A percentile compares a stretch with the other conserved stretches of the same genome.
phyloP scores from a whole-genome alignment of 2,888 invertebrate species.

The Spilarctia lutea region DNA sequence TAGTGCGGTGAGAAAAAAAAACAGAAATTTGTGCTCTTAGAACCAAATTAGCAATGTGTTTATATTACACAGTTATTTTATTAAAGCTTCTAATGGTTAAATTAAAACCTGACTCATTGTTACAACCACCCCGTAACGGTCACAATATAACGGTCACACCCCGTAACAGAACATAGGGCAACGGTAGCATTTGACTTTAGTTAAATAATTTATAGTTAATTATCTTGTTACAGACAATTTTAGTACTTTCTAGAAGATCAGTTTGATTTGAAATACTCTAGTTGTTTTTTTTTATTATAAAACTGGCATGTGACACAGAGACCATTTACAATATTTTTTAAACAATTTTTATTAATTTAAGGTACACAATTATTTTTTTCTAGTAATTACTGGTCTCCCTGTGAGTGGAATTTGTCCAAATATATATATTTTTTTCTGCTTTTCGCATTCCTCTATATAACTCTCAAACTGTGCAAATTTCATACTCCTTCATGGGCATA shows the following conservation, averaged over 20 bases:
- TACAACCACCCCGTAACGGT: not conserved
- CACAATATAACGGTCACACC: no score
- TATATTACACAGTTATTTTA: not conserved
- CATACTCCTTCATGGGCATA: no score
- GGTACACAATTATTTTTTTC: no score
- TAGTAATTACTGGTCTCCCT: no score
- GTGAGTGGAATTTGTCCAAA: no score
- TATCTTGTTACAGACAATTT: not conserved
- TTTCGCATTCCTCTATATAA: no score
- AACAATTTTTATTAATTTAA: no score
- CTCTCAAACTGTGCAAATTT: no score
- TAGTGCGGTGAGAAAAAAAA: not conserved
- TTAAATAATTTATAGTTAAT: not conserved
- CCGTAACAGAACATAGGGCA: not conserved
- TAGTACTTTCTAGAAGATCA: not conserved
- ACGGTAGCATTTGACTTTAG: not conserved
- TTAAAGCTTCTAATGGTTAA: not conserved
- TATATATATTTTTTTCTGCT: no score
- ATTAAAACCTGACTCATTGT: not conserved
- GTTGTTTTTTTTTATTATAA: no score
- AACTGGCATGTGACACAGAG: no score
- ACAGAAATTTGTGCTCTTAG: slow-evolving; percentile 8
- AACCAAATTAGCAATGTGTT: not conserved
- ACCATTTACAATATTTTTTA: no score
- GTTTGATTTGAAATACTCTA: not conserved